A percentile compares a stretch with the other conserved stretches of the same genome.
These are phyloP conservation scores for Petrocephalus schoutedeni DNA, from an alignment of 2,797 vertebrate species.

Conservation along the genomic window DNA sequence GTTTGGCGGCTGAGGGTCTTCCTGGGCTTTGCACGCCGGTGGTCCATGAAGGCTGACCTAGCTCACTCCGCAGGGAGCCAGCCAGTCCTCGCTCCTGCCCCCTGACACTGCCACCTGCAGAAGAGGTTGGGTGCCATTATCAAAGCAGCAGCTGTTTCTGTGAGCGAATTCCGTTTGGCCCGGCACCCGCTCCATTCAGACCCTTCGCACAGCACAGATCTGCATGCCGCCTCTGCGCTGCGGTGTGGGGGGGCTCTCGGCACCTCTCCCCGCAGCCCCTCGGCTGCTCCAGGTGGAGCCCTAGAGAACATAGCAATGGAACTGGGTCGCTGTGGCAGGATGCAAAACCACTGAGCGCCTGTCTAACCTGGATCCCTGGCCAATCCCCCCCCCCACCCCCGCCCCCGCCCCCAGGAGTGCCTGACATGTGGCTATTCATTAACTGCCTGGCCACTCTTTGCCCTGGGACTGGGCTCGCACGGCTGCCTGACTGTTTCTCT, in stretches of 20 bases:
- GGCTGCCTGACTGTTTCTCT: neutral
- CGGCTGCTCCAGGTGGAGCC: neutral
- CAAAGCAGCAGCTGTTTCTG: neutral
- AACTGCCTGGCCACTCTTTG: neutral
- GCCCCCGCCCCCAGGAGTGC: neutral
- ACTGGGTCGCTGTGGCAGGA: neutral
- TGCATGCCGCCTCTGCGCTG: neutral
- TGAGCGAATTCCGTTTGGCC: neutral
- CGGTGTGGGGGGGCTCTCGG: neutral
- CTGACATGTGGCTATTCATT: neutral
- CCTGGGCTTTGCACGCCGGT: neutral
- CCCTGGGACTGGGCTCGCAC: neutral
- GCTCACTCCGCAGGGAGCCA: neutral
- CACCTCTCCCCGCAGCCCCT: neutral
- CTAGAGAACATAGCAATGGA: neutral
- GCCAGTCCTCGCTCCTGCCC: no score
- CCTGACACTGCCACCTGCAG: neutral
- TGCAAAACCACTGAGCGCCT: neutral
- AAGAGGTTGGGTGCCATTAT: neutral
- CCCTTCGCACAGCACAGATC: neutral
- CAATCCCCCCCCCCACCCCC: neutral
- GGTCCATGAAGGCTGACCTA: neutral
- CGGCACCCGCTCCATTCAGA: neutral
- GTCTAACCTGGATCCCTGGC: neutral
- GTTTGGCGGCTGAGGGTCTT: neutral